Base-by-base conservation (phyloP, 2,888 invertebrate species). In the Cordilura impudica region DNA sequence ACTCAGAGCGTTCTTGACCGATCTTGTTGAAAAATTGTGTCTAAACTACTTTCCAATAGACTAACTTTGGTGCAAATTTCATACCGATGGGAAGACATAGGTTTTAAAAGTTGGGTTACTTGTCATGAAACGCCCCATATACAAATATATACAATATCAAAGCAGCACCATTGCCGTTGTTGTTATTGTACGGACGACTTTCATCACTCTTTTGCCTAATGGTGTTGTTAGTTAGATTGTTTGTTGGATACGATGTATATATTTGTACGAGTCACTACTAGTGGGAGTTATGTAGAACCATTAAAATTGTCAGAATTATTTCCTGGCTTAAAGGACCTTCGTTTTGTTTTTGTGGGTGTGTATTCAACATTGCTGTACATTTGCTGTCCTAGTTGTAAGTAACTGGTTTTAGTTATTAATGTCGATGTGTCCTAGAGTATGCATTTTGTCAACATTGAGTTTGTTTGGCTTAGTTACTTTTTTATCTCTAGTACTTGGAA, bases 291-390 rank as follows among this genome's bases (percentile, higher is more conserved):
- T 77, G 19, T 53, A 47, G 14, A 56, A 12, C 61, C 49, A 72
- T 67, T 72, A 56, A 72, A 67, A 72, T 29, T 72, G 61, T 72
- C 72, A 67, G 67, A 77, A 77, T 21, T 66, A 71, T 71, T 66
- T 60, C 60, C 63, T 51, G 63, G 35, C 16, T 61, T 54, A 39
- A 54, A 54, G 23, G 23, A 58, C 54, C 65, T 65, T 65, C 23
- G 16, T 53, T 14, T 35, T 14, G 7, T 45, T 16, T 29, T 2
- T 54, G 16, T 7, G 14, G 6, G 16, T 54, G 29, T 8, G 31
- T 23, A 26, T 5, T 26, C 23, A 3, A 26, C 26, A 26, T 26
- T n/a, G 35, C 4, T 39, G 2, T 39, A n/a, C 12, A 12, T n/a
- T 39, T n/a, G 35, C 4, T 39, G 12, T 39, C 4, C 35, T 39